A percentile compares a stretch with the other conserved stretches of the same genome.
phyloP scores from a whole-genome alignment of 2,113 vertebrate species.

The Eublepharis macularius region DNA sequence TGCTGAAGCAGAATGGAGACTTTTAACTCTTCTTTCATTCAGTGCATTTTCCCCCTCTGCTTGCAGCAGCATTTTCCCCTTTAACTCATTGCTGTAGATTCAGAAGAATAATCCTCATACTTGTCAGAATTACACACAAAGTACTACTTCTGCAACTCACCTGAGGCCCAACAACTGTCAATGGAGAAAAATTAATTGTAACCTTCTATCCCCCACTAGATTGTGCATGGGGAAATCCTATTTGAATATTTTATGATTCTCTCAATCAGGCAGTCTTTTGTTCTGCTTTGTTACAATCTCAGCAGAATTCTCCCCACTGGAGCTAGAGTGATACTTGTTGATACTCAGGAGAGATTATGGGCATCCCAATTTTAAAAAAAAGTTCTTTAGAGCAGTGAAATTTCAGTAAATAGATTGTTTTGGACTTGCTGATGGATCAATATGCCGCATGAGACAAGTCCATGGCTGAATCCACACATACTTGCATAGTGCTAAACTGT shows the following conservation, averaged over 20 bases:
- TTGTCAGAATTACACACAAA: background rate
- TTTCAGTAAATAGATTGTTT: background rate
- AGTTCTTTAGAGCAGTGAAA: background rate
- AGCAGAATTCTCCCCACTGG: background rate
- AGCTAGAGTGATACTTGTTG: background rate
- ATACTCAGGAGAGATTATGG: no score
- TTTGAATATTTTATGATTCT: background rate
- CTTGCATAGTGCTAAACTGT: no score
- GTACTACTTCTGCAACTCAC: background rate
- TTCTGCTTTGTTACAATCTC: background rate
- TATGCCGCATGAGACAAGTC: no score
- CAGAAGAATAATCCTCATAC: background rate
- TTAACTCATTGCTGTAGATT: background rate
- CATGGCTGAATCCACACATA: no score
- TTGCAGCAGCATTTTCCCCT: background rate
- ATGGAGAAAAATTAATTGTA: background rate
- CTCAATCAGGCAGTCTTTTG: background rate
- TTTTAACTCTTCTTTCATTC: constrained; percentile 2
- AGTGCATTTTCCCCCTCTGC: background rate
- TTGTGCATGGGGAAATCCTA: background rate
- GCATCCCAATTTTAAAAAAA: background rate
- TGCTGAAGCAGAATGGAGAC: background rate
- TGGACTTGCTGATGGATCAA: background rate
- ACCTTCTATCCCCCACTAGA: background rate
- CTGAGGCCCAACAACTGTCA: background rate